Conservation (phyloP, 2,888 invertebrate genomes). For the Drosophila affinis region DNA sequence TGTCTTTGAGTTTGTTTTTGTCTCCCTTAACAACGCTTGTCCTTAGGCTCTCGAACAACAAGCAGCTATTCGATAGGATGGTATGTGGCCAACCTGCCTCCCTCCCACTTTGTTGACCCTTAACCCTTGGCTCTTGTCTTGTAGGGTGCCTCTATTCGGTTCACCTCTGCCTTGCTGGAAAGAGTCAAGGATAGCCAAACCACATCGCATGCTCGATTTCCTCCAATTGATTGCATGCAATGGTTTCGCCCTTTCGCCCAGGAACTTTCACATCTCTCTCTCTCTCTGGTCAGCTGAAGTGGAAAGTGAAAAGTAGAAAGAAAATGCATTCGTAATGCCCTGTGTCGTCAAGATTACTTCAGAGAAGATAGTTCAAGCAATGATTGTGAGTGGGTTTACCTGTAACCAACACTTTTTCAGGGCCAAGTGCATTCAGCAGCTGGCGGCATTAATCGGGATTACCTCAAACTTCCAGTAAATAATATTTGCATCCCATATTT, state of each 20-base stretch:
- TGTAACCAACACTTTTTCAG: too few species aligned
- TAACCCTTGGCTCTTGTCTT: constrained; percentile 14
- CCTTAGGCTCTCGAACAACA: constrained; percentile 26
- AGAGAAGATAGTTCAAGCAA: too few species aligned
- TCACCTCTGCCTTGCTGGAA: constrained; percentile 4
- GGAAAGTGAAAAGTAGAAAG: not conserved
- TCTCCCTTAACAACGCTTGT: constrained; percentile 11
- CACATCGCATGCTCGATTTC: constrained; percentile 35
- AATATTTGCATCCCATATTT: too few species aligned
- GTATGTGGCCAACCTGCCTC: not conserved
- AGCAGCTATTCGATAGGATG: constrained; percentile 7
- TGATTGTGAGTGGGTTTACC: too few species aligned
- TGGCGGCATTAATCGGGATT: too few species aligned
- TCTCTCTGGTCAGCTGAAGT: constrained; percentile 9
- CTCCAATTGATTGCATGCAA: constrained; percentile 48
- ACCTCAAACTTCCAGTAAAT: too few species aligned
- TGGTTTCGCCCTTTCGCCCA: constrained; percentile 18
- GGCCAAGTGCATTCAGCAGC: too few species aligned
- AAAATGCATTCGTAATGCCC: too few species aligned
- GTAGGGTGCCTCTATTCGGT: constrained; percentile 37
- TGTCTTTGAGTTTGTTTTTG: constrained; percentile 6
- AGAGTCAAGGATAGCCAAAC: constrained; percentile 26
- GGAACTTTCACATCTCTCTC: constrained; percentile 31
- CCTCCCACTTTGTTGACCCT: constrained; percentile 6
- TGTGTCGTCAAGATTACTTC: not conserved